Conservation (phyloP, 2,113 vertebrate species). For the Hepsetus odoe region DNA sequence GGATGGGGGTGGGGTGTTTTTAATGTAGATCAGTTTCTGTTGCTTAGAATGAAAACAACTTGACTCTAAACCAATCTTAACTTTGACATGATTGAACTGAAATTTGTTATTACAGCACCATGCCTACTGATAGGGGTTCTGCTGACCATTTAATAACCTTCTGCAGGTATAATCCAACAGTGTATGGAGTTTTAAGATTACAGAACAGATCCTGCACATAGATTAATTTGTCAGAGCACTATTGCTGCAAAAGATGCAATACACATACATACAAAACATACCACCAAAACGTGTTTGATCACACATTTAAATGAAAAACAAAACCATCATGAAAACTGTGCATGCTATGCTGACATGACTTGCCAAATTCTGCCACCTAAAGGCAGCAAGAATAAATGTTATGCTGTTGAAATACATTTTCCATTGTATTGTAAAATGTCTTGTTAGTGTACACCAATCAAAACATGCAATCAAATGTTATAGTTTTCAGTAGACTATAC, state of each 20-base stretch:
- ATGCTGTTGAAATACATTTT: no score
- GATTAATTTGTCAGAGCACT: not conserved
- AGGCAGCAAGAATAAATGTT: conserved; percentile 3
- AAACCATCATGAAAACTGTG: not conserved
- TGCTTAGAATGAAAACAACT: not conserved
- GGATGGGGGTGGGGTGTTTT: no score
- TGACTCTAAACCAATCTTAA: not conserved
- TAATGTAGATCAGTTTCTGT: not conserved
- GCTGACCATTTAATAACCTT: not conserved
- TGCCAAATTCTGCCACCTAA: conserved; percentile 39
- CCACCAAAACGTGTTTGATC: no score
- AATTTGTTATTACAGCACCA: not conserved
- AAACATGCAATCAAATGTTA: not conserved
- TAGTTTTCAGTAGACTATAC: not conserved
- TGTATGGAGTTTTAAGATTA: no score
- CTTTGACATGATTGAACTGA: not conserved
- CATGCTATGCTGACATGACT: not conserved
- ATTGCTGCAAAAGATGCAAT: not conserved
- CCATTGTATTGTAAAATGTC: no score
- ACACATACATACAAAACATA: no score
- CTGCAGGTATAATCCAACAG: no score
- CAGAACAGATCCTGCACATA: not conserved
- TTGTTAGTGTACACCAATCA: not conserved
- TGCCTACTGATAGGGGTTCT: not conserved
- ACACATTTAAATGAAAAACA: not conserved